A percentile compares a stretch with the other conserved stretches of the same genome.
These are phyloP conservation scores for Augochlora pura DNA, from an alignment of 1,140 invertebrate genomes.

Conservation along the genomic window DNA sequence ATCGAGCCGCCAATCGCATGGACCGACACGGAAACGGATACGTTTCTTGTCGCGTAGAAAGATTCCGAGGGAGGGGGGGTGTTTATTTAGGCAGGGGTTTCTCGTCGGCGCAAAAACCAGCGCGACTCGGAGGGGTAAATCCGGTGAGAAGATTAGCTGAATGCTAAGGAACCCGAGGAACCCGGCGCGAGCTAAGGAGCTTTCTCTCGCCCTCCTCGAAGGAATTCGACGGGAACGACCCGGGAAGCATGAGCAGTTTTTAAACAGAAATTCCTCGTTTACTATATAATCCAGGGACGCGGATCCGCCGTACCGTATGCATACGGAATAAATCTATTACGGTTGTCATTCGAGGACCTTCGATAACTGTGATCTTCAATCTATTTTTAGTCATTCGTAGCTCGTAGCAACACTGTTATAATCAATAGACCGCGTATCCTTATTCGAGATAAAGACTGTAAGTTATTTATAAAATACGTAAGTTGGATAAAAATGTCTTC, in stretches of 20 bases:
- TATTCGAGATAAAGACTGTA: too few relatives aligned
- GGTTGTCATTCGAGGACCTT: too few relatives aligned
- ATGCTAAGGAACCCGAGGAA: slow-evolving; percentile 49
- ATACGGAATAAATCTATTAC: too few relatives aligned
- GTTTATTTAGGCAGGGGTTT: slow-evolving; percentile 24
- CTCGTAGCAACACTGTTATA: too few relatives aligned
- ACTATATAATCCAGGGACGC: not conserved
- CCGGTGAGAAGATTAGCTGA: slow-evolving; percentile 57
- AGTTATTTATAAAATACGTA: too few relatives aligned
- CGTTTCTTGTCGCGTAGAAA: not conserved
- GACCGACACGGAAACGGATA: not conserved
- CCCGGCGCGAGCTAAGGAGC: slow-evolving; percentile 28
- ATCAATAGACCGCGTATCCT: too few relatives aligned
- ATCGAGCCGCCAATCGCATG: not conserved
- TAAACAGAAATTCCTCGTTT: not conserved
- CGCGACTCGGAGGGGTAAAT: slow-evolving; percentile 37
- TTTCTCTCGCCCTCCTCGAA: not conserved
- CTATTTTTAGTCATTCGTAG: too few relatives aligned
- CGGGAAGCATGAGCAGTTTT: slow-evolving; percentile 20
- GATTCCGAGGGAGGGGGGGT: slow-evolving; percentile 28
- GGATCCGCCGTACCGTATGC: not conserved
- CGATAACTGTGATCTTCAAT: too few relatives aligned
- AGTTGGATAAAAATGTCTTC: too few relatives aligned
- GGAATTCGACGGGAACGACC: slow-evolving; percentile 24
- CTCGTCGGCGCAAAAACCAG: slow-evolving; percentile 27